Base-by-base conservation (phyloP, 2,113 vertebrate species). In the Saccopteryx bilineata region DNA sequence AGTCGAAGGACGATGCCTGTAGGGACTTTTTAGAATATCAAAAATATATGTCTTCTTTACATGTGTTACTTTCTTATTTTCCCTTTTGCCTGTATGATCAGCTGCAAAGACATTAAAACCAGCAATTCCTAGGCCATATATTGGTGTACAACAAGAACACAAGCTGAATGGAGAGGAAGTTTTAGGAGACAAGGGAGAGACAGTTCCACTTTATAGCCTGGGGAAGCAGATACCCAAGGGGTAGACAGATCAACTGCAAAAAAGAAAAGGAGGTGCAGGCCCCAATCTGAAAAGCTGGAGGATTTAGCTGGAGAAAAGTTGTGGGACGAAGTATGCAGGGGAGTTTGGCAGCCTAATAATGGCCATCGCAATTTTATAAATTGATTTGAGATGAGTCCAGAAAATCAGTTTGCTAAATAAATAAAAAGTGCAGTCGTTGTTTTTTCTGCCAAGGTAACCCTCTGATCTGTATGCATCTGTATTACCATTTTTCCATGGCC, bases 311-410 rank as follows among this genome's bases (percentile, higher is more conserved):
- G 56, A 95, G 28, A 82, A 86, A 93, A 56, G 4, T 39, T 71
- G 3, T 6, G 17, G 7, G 5, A 31, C 1, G 7, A 4, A 17
- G 7, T 9, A 54, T 54, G 10, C 52, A 46, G 50, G 39, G 19
- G 46, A 85, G 39, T 54, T 23, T 4, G 31, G 31, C 31, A 68
- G 17, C 68, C 46, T 78, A 87, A 79, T 86, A 86, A 58, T 26
- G 46, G 33, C 24, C 19, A 31, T 2, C 56, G 28, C 19, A 56
- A 61, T 66, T 83, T 87, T 94, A 91, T 39, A 90, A 88, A 75
- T 46, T 91, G 52, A 54, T 91, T 94, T 78, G 31, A 86, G 39
- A 72, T 91, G 61, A 95, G 28, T 86, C 56, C 65, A 75, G 81
- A 93, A 91, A 88, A 79, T 31, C 8, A 15, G 69, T 48, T 87